Base-by-base conservation (phyloP, 2,888 invertebrate genomes). In the Allolobophora icterica region DNA sequence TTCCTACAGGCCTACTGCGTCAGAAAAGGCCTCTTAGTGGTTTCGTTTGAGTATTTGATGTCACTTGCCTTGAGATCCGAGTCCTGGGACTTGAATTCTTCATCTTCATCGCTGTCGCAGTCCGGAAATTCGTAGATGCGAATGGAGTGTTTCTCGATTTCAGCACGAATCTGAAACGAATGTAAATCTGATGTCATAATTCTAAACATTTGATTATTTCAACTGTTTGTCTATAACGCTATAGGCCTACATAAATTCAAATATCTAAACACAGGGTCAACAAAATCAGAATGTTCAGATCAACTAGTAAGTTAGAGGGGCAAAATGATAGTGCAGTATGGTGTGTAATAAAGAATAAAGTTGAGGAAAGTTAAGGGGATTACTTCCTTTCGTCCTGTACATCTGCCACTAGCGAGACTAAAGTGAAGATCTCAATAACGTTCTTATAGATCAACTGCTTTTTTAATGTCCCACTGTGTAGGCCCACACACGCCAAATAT, bases 91-190 rank as follows among this genome's bases (percentile, higher is more conserved):
- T 98, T 98, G 94, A 98, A 99, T 95, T 98, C 98, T 94, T 99
- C 99, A 95, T 99, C 99, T 95, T 99, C 98, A 94, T 97, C 97
- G 91, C 97, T 97, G 95, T 98, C 98, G 95, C 98, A 99, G 96
- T 99, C 99, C 0, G 99, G 99, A 93, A 99, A 96, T 15, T 98
- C 98, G 96, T 99, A 99, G 92, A 99, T 98, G 96, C 98, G 97
- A 94, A 99, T 98, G 87, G 98, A 98, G 95, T 98, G 93, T 84
- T 94, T 92, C 71, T 94, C 93, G 40, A 95, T 94, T 91, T 95
- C 89, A 30, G 91, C 91, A 58, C 92, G 87, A 35, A 92, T 89
- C 91, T 92, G 71, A 89, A 40, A 24, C 35, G 30, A 91, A 89
- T 42, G 89, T 24, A 34, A 6, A 87, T 35, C 24, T 4, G 33